phyloP scores from a whole-genome alignment of 2,888 invertebrate species.

The Meta bourneti region DNA sequence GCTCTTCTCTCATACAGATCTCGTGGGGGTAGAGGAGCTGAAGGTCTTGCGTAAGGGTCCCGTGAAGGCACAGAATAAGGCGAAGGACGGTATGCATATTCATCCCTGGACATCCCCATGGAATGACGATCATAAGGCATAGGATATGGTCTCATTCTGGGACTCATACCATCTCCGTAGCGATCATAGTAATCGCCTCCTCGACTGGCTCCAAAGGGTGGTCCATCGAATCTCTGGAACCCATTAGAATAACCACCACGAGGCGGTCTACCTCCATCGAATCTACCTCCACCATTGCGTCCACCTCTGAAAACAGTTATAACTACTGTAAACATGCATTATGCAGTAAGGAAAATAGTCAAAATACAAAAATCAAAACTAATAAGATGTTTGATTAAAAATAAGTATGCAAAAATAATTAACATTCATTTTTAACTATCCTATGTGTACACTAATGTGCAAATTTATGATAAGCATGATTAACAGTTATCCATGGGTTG shows the following conservation, averaged over 20 bases:
- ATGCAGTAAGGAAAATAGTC: no score
- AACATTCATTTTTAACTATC: no score
- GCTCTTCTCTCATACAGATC: constrained; percentile 63
- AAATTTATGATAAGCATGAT: no score
- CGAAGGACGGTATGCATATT: constrained; percentile 42
- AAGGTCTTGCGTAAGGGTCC: constrained; percentile 49
- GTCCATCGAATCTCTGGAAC: constrained; percentile 39
- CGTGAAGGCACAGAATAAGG: constrained; percentile 51
- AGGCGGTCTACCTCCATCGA: constrained; percentile 19
- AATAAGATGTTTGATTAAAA: no score
- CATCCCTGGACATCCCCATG: constrained; percentile 53
- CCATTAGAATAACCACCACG: constrained; percentile 62
- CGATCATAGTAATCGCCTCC: constrained; percentile 50
- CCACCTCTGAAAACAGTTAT: constrained; percentile 2
- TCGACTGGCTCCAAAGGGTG: constrained; percentile 1
- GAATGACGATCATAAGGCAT: constrained; percentile 58
- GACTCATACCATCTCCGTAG: constrained; percentile 34
- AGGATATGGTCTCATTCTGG: constrained; percentile 63
- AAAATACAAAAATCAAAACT: no score
- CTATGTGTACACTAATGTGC: no score
- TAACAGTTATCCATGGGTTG: no score
- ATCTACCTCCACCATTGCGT: constrained; percentile 33
- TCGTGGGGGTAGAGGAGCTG: neutral
- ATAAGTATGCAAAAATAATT: no score
- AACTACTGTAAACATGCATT: neutral